Evolutionary conservation across 2,888 invertebrate species (phyloP).

Genomic region (Noctuana brunneofusca): DNA sequence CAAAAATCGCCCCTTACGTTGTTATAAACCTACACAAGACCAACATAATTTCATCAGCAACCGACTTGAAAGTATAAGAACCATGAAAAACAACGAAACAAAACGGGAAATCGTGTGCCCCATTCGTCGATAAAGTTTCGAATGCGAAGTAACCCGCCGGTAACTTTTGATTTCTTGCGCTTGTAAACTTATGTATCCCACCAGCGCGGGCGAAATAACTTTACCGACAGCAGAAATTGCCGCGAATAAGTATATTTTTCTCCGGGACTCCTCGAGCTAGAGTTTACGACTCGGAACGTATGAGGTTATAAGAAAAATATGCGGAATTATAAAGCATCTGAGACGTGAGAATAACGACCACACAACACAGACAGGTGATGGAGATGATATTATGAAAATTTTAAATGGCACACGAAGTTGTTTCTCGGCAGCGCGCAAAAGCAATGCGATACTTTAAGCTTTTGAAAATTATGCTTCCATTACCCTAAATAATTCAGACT

Average conservation of each 20-base stretch:
- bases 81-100: not conserved
- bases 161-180: slow-evolving; percentile 32
- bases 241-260: slow-evolving; percentile 33
- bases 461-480: slow-evolving; percentile 47
- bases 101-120: slow-evolving; percentile 15
- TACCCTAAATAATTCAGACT: slow-evolving; percentile 47
- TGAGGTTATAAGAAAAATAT: slow-evolving; percentile 33
- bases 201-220: slow-evolving; percentile 30
- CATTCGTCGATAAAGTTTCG: slow-evolving; percentile 26
- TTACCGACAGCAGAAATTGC: slow-evolving; percentile 34
- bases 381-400: slow-evolving; percentile 38
- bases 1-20: no score
- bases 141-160: slow-evolving; percentile 23
- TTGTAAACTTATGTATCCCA: slow-evolving; percentile 32
- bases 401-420: slow-evolving; percentile 31
- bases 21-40: no score
- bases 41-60: not conserved
- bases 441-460: slow-evolving; percentile 29
- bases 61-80: not conserved
- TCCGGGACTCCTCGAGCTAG: slow-evolving; percentile 14
- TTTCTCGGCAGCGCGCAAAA: slow-evolving; percentile 3
- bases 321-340: slow-evolving; percentile 28
- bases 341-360: slow-evolving; percentile 22
- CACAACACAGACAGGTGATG: slow-evolving; percentile 29
- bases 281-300: slow-evolving; percentile 34